Evolutionary conservation across 1,140 invertebrate genomes (phyloP).

Genomic region (Oryctes rhinoceros): DNA sequence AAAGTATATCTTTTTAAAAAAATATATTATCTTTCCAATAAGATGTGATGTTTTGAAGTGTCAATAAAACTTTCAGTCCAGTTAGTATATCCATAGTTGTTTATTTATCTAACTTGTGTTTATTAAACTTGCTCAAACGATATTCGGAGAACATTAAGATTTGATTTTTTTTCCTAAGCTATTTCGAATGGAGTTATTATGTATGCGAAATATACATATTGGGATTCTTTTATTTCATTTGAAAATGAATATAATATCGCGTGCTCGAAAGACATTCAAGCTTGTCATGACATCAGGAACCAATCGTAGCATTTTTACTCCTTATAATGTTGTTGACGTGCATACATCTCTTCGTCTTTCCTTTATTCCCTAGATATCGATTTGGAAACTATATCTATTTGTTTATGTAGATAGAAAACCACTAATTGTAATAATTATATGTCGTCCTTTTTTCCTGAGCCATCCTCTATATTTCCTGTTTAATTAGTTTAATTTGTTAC

Average conservation of each 20-base stretch:
- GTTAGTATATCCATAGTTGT: neutral
- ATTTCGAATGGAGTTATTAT: neutral
- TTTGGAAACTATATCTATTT: too few relatives aligned
- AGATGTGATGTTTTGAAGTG: neutral
- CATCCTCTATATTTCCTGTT: neutral
- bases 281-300: neutral
- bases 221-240: neutral
- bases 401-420: too few relatives aligned
- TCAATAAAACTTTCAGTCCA: constrained; percentile 4
- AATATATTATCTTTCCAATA: neutral
- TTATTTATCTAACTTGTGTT: neutral
- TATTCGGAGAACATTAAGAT: too few relatives aligned
- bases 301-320: neutral
- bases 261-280: neutral
- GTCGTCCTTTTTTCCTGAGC: neutral
- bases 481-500: constrained; percentile 3
- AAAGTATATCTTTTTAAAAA: neutral
- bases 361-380: neutral
- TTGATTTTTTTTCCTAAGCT: neutral
- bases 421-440: neutral
- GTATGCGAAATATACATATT: neutral
- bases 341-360: neutral
- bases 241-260: neutral
- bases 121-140: neutral
- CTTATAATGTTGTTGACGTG: neutral